These are phyloP conservation scores for Phallusia fumigata DNA, from an alignment of 23 tunicate genomes.

Conservation along the genomic window DNA sequence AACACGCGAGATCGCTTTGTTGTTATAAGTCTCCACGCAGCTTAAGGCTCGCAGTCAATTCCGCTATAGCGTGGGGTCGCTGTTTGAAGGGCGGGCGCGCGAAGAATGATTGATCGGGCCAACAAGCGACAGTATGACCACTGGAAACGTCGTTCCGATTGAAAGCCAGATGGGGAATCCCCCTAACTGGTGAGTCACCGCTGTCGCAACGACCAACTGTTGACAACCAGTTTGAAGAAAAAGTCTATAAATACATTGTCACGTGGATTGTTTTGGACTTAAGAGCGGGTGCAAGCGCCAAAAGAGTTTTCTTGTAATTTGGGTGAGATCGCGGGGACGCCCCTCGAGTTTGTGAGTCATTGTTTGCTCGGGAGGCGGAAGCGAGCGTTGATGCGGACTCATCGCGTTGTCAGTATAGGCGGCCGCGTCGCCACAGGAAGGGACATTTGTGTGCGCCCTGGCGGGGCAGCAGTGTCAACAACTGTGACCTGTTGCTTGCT, in stretches of 20 bases:
- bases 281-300: too few species aligned
- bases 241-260: too few species aligned
- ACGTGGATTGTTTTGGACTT: too few species aligned
- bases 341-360: not conserved
- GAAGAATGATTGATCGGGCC: not conserved
- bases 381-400: not conserved
- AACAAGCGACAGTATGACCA: not conserved
- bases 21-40: not conserved
- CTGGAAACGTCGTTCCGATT: not conserved
- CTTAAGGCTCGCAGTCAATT: not conserved
- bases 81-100: not conserved
- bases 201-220: not conserved
- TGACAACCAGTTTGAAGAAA: not conserved
- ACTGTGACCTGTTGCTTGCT: not conserved
- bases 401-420: not conserved
- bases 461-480: not conserved
- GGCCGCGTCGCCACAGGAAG: not conserved
- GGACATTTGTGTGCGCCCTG: not conserved
- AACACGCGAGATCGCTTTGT: not conserved
- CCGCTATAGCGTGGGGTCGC: not conserved
- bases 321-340: not conserved
- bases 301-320: not conserved
- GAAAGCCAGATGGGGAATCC: not conserved
- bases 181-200: not conserved
- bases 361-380: not conserved